phyloP scores from a whole-genome alignment of 2,797 vertebrate genomes.

The Silurus lanzhouensis region DNA sequence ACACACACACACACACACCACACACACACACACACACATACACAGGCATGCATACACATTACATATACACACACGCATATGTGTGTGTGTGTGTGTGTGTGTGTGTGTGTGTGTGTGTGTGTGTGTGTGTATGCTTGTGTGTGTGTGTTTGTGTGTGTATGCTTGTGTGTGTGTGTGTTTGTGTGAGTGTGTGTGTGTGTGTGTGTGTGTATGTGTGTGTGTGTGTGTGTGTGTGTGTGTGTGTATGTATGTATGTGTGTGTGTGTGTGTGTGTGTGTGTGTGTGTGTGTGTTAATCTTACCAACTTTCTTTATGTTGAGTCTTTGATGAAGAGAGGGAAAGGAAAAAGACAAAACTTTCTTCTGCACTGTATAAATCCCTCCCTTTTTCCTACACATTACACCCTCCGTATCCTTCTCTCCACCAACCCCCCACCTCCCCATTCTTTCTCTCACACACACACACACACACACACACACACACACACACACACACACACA shows the following conservation, averaged over 20 bases:
- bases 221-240: background rate
- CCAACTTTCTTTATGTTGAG: background rate
- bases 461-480: background rate
- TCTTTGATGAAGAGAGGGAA: background rate
- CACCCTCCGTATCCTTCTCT: background rate
- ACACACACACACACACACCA: background rate
- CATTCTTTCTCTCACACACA: background rate
- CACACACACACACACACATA: background rate
- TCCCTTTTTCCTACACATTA: background rate
- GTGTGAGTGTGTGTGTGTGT: background rate
- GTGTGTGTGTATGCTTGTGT: background rate
- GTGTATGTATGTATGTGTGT: background rate
- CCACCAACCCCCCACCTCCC: background rate
- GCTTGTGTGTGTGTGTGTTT: background rate
- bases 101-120: background rate
- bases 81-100: background rate
- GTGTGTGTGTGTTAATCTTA: background rate
- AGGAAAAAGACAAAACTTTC: slow-evolving; percentile 5
- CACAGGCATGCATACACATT: background rate
- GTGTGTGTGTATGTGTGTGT: background rate
- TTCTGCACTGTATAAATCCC: background rate
- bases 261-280: background rate
- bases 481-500: background rate
- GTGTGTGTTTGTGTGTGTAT: too few species aligned
- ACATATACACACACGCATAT: too few species aligned